phyloP scores from a whole-genome alignment of 1,140 invertebrate species.

The Drosophila punjabiensis region DNA sequence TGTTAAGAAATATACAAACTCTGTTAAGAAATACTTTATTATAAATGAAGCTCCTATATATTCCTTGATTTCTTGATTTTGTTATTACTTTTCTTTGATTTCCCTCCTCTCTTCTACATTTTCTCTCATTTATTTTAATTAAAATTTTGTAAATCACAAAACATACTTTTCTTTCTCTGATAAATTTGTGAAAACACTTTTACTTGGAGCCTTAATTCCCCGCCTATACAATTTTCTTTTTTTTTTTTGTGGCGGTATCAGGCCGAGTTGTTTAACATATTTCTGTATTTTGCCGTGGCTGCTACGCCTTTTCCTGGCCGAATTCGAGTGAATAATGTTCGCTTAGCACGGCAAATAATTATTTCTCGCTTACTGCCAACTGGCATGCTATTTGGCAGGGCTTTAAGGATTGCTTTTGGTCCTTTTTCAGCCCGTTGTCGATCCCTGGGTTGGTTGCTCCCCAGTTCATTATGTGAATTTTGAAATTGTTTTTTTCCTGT shows the following conservation, averaged over 20 bases:
- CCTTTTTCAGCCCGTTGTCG: slow-evolving; percentile 27
- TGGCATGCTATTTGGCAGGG: slow-evolving; percentile 78
- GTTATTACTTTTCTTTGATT: neutral
- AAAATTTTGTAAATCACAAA: neutral
- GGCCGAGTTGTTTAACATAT: slow-evolving; percentile 73
- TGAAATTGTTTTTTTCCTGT: slow-evolving; percentile 62
- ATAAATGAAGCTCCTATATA: neutral
- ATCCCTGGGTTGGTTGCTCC: neutral
- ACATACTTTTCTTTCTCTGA: slow-evolving; percentile 10
- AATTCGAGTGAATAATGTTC: slow-evolving; percentile 78
- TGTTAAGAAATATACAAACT: no score
- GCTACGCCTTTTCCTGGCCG: slow-evolving; percentile 54
- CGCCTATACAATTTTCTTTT: slow-evolving; percentile 5
- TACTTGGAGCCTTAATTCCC: slow-evolving; percentile 54
- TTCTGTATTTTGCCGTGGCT: slow-evolving; percentile 57
- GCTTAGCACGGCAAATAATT: slow-evolving; percentile 83
- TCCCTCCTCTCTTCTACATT: neutral
- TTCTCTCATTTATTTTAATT: neutral
- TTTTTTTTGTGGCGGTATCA: slow-evolving; percentile 32
- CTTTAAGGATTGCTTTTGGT: slow-evolving; percentile 57
- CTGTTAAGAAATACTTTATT: no score
- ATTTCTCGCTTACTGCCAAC: slow-evolving; percentile 74
- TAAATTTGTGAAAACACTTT: slow-evolving; percentile 66
- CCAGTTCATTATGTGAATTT: slow-evolving; percentile 76
- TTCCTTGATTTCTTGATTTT: no score